Evolutionary conservation across 2,888 invertebrate species (phyloP).

Genomic region (Coenonympha glycerion): DNA sequence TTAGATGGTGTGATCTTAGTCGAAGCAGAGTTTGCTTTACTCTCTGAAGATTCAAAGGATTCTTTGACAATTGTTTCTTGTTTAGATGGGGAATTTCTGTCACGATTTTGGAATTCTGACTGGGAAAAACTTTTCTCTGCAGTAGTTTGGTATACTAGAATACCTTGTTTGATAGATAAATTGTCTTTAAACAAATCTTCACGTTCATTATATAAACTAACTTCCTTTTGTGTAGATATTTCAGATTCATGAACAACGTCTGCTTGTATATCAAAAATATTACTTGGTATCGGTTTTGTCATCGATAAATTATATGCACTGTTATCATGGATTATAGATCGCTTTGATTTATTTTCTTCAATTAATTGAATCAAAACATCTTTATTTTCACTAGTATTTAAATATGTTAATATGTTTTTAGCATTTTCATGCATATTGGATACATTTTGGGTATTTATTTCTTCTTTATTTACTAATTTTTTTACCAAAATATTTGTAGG

Average conservation of each 20-base stretch:
- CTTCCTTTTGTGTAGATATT: conserved; percentile 9
- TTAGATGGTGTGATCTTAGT: not conserved
- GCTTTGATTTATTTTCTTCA: conserved; percentile 1
- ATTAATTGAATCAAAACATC: not conserved
- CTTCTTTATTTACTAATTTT: not conserved
- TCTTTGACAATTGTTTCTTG: not conserved
- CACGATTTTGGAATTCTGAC: conserved; percentile 9
- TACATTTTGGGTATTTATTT: not conserved
- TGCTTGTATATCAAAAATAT: conserved; percentile 13
- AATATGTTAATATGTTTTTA: not conserved
- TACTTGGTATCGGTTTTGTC: conserved; percentile 13
- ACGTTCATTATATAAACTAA: not conserved
- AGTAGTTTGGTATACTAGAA: conserved; percentile 37
- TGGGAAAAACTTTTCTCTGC: conserved; percentile 20
- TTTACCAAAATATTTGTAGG: conserved; percentile 15
- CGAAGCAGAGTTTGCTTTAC: not conserved
- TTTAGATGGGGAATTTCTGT: conserved; percentile 2
- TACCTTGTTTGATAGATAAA: conserved; percentile 23
- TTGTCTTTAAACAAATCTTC: conserved; percentile 8
- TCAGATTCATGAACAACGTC: conserved; percentile 10
- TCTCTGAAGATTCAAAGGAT: not conserved
- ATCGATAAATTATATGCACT: conserved; percentile 13
- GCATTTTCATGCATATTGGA: not conserved
- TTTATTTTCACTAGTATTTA: not conserved
- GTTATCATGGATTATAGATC: not conserved